Percentiles rank a stretch among this genome's conserved stretches.
phyloP scores from a whole-genome alignment of 1,140 invertebrate genomes.

The Bombyx mandarina region DNA sequence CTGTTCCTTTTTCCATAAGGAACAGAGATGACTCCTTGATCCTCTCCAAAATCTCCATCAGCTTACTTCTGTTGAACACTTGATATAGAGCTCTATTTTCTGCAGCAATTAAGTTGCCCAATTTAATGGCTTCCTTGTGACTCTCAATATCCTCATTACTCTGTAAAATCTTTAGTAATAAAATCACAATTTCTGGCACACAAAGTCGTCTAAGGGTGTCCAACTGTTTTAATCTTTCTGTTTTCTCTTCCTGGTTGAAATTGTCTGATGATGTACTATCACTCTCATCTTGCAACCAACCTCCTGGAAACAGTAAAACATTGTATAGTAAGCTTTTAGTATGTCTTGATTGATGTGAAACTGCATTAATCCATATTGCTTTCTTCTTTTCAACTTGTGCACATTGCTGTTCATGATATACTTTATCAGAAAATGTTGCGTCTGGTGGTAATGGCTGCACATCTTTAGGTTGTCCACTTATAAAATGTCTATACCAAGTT shows the following conservation, averaged over 20 bases:
- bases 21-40: slow-evolving; percentile 82
- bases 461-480: slow-evolving; percentile 82
- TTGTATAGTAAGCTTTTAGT: slow-evolving; percentile 88
- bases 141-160: slow-evolving; percentile 83
- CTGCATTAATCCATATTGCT: slow-evolving; percentile 80
- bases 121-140: slow-evolving; percentile 82
- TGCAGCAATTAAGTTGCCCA: slow-evolving; percentile 84
- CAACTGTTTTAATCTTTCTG: slow-evolving; percentile 75
- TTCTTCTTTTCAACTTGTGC: slow-evolving; percentile 84
- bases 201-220: slow-evolving; percentile 82
- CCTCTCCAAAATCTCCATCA: slow-evolving; percentile 83
- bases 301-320: slow-evolving; percentile 89
- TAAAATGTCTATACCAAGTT: slow-evolving; percentile 89
- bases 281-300: slow-evolving; percentile 87
- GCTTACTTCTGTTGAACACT: slow-evolving; percentile 82
- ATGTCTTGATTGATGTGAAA: slow-evolving; percentile 50
- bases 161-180: slow-evolving; percentile 86
- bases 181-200: slow-evolving; percentile 86
- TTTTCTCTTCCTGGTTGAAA: slow-evolving; percentile 64
- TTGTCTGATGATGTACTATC: slow-evolving; percentile 54
- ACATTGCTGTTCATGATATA: slow-evolving; percentile 87
- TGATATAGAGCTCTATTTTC: slow-evolving; percentile 86
- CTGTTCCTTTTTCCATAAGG: slow-evolving; percentile 79
- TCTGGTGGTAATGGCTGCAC: slow-evolving; percentile 72
- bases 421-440: slow-evolving; percentile 88